A percentile compares a stretch with the other conserved stretches of the same genome.
Evolutionary conservation across 2,888 invertebrate species (phyloP).

Genomic region (Nemoura dubitans): DNA sequence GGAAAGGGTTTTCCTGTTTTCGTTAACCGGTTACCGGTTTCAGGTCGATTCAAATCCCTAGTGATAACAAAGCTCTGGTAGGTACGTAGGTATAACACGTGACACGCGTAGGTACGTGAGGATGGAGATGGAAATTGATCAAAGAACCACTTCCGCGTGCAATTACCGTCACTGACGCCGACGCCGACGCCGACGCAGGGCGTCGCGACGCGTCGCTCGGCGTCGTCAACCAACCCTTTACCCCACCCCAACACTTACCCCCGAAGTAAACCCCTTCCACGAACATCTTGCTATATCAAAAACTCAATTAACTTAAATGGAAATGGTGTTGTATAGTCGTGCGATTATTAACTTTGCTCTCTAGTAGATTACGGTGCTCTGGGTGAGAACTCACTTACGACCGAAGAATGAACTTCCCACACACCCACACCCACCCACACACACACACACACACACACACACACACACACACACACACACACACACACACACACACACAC

Average conservation of each 20-base stretch:
- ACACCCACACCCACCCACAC: not conserved
- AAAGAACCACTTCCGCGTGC: conserved; percentile 24
- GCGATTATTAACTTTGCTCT: conserved; percentile 21
- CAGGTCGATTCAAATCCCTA: too few relatives aligned
- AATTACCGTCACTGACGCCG: conserved; percentile 7
- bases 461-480: too few relatives aligned
- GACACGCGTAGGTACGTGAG: not conserved
- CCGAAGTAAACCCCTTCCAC: not conserved
- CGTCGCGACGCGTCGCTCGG: not conserved
- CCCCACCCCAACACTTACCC: not conserved
- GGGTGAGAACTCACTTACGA: not conserved
- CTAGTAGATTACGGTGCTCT: not conserved
- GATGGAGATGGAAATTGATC: not conserved
- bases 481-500: not conserved
- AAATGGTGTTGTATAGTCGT: conserved; percentile 7
- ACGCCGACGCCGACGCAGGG: not conserved
- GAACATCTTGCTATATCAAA: conserved; percentile 26
- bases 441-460: too few relatives aligned
- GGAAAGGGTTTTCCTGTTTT: not conserved
- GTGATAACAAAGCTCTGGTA: not conserved
- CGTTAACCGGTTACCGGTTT: not conserved
- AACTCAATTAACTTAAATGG: conserved; percentile 30
- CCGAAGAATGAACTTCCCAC: not conserved
- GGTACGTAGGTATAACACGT: not conserved
- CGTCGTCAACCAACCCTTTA: conserved; percentile 1